Conservation (phyloP, 2,113 vertebrate genomes). For the Telmatochromis brachygnathus region DNA sequence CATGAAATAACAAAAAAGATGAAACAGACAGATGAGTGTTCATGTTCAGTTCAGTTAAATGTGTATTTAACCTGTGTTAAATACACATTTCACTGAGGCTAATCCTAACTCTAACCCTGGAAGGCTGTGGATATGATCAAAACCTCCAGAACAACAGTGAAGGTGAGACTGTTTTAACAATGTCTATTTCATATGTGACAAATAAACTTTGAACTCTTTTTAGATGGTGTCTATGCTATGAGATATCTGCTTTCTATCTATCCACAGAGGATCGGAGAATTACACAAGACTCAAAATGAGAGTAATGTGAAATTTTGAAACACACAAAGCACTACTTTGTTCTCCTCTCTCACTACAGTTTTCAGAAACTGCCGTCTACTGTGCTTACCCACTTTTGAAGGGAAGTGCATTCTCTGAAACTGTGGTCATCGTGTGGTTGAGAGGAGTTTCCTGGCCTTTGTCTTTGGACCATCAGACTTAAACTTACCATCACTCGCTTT, state of each 20-base stretch:
- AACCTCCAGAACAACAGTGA: not conserved
- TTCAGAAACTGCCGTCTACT: not conserved
- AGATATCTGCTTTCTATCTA: not conserved
- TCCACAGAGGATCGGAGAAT: not conserved
- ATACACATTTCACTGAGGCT: not conserved
- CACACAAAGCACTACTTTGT: not conserved
- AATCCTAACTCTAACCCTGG: not conserved
- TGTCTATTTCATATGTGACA: not conserved
- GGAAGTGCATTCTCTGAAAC: conserved; percentile 17
- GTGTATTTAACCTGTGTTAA: not conserved
- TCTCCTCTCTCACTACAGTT: not conserved
- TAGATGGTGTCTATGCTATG: not conserved
- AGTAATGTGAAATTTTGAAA: not conserved
- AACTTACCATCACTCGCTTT: not conserved
- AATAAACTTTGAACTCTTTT: not conserved
- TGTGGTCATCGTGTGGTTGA: not conserved
- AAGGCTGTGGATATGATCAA: not conserved
- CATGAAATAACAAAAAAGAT: not conserved
- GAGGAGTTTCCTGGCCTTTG: conserved; percentile 55
- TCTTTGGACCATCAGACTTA: not conserved
- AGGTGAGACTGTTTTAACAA: not conserved
- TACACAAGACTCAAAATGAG: not conserved
- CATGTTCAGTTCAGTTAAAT: not conserved
- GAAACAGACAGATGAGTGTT: not conserved
- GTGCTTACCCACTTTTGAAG: not conserved